phyloP scores from a whole-genome alignment of 2,797 vertebrate genomes.

The Megalops cyprinoides region DNA sequence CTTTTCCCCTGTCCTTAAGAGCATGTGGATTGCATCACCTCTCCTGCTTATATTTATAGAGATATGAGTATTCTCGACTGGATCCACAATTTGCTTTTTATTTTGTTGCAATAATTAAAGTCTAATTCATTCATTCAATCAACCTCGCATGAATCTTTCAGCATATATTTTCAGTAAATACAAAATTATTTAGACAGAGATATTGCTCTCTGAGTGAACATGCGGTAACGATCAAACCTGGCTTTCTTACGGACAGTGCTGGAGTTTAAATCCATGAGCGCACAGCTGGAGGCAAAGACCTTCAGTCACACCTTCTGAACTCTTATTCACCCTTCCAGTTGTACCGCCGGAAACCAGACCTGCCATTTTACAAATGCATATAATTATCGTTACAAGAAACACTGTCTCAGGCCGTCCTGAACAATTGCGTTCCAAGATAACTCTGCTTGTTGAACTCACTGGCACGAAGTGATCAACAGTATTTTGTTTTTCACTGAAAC shows the following conservation, averaged over 20 bases:
- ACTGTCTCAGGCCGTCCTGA: slow-evolving; percentile 2
- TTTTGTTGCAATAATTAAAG: no score
- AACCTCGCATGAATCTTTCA: no score
- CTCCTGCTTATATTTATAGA: no score
- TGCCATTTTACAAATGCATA: background rate
- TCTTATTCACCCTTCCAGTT: slow-evolving; percentile 12
- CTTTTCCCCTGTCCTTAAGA: background rate
- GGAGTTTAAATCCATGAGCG: no score
- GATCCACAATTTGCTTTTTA: no score
- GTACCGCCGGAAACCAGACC: background rate
- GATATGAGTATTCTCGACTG: no score
- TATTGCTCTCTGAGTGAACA: no score
- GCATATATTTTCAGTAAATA: no score
- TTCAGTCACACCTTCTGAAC: background rate
- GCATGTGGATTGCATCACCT: background rate
- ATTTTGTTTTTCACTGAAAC: background rate
- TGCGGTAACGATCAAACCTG: no score
- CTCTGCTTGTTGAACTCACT: background rate
- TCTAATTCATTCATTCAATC: no score
- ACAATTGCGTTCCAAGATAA: background rate
- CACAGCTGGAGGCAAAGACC: background rate
- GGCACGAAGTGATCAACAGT: background rate
- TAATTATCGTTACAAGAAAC: background rate
- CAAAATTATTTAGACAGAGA: no score
- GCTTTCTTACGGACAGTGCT: no score